These are phyloP conservation scores for Falco berigora DNA, from an alignment of 2,797 vertebrate genomes.

Conservation along the genomic window DNA sequence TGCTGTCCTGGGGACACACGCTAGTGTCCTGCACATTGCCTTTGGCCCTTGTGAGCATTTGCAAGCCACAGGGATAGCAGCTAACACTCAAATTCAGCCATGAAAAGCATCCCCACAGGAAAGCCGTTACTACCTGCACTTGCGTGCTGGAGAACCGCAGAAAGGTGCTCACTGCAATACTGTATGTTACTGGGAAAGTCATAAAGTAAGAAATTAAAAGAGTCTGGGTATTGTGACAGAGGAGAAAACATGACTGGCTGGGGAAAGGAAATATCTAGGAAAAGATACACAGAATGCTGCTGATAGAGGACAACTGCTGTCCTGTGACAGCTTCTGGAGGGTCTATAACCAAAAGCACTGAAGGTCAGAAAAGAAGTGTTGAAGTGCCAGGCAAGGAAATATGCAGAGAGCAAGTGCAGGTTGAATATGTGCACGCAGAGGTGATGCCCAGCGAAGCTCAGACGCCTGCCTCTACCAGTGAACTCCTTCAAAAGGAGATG, in stretches of 20 bases:
- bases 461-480: neutral
- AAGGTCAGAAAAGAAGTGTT: neutral
- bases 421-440: neutral
- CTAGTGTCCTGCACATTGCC: neutral
- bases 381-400: neutral
- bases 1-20: neutral
- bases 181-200: neutral
- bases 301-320: neutral
- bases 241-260: neutral
- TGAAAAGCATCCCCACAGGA: neutral
- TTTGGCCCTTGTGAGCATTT: neutral
- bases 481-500: neutral
- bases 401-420: neutral
- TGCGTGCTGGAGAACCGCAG: neutral
- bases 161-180: neutral
- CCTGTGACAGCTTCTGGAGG: neutral
- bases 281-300: neutral
- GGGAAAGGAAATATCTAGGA: neutral
- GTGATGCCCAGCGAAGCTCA: neutral
- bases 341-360: neutral
- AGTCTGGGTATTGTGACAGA: rapidly evolving
- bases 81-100: neutral
- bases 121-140: neutral
- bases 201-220: neutral
- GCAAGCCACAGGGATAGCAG: neutral